Conservation (phyloP, 2,797 vertebrate species). For the Hydrolagus colliei region DNA sequence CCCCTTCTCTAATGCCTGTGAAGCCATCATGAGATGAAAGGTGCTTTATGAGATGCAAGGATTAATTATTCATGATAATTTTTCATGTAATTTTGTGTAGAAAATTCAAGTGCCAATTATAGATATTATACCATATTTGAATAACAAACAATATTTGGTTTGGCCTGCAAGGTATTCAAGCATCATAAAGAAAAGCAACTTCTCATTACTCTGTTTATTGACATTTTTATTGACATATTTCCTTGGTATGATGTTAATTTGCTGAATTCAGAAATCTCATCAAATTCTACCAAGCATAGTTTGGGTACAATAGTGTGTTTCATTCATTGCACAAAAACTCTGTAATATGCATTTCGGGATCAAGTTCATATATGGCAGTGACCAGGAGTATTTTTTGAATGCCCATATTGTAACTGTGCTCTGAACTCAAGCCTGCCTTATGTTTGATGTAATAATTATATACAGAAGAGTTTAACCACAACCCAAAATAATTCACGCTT, state of each 20-base stretch:
- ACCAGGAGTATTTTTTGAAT: background rate
- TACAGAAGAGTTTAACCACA: background rate
- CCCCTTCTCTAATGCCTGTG: no score
- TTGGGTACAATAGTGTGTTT: slow-evolving; percentile 11
- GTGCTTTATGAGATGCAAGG: no score
- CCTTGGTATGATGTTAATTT: slow-evolving; percentile 20
- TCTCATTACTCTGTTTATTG: background rate
- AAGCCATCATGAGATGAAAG: no score
- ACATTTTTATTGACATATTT: slow-evolving; percentile 2
- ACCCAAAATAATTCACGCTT: background rate
- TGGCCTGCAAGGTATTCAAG: background rate
- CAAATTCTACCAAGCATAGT: background rate
- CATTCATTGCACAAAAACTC: background rate
- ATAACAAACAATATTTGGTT: slow-evolving; percentile 14
- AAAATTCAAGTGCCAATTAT: no score
- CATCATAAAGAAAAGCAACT: background rate
- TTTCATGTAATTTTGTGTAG: no score
- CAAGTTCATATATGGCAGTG: background rate
- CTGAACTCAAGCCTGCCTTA: background rate
- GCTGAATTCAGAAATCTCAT: slow-evolving; percentile 4
- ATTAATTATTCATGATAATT: no score
- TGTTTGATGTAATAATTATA: background rate
- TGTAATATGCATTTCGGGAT: slow-evolving; percentile 8
- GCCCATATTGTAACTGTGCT: background rate
- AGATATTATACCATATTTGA: background rate